These are phyloP conservation scores for Panopea generosa DNA, from an alignment of 2,888 invertebrate genomes.

Conservation along the genomic window DNA sequence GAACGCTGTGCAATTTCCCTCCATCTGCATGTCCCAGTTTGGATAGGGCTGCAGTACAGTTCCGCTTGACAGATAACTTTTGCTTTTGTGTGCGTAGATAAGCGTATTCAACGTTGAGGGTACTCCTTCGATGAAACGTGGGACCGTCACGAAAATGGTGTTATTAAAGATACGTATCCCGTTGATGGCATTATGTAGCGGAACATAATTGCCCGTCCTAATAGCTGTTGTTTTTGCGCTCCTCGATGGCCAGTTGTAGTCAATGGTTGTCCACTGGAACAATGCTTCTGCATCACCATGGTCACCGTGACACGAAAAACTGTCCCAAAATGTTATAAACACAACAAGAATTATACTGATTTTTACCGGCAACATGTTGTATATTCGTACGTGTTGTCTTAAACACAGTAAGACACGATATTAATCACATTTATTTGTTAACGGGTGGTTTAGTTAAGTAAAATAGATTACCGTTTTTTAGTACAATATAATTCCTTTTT, in stretches of 20 bases:
- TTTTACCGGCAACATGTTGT: too few species aligned
- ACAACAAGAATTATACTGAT: too few species aligned
- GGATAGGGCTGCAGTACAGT: slow-evolving; percentile 72
- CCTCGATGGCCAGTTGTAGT: slow-evolving; percentile 68
- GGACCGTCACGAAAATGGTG: slow-evolving; percentile 73
- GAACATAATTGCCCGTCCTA: slow-evolving; percentile 48
- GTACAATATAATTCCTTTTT: too few species aligned
- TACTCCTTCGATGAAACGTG: slow-evolving; percentile 71
- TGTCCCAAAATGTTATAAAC: too few species aligned
- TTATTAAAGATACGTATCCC: slow-evolving; percentile 71
- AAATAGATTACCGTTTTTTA: too few species aligned
- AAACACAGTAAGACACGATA: too few species aligned
- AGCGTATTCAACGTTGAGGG: slow-evolving; percentile 73
- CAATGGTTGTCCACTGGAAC: slow-evolving; percentile 70
- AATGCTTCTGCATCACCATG: slow-evolving; percentile 62
- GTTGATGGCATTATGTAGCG: slow-evolving; percentile 67
- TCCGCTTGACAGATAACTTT: slow-evolving; percentile 47
- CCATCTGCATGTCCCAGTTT: slow-evolving; percentile 70
- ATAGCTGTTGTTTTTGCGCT: slow-evolving; percentile 42
- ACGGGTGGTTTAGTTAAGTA: too few species aligned
- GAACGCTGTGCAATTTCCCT: slow-evolving; percentile 75
- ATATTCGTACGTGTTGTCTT: too few species aligned
- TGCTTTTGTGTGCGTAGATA: slow-evolving; percentile 46
- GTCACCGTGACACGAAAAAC: slow-evolving; percentile 43
- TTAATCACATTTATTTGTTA: too few species aligned